Conservation (phyloP, 2,113 vertebrate species). For the Hepsetus odoe region DNA sequence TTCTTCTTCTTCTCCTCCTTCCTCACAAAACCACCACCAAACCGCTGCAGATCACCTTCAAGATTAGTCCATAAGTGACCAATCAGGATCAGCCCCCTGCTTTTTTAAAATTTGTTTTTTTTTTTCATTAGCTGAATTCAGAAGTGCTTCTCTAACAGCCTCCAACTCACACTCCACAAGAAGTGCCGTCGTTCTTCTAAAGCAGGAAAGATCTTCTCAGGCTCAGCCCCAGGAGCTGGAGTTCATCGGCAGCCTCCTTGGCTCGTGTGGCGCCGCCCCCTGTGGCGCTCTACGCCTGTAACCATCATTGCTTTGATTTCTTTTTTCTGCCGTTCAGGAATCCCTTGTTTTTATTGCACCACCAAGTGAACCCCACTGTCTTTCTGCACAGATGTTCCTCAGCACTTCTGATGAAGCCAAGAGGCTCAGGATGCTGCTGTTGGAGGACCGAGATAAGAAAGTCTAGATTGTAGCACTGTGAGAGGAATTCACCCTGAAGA, state of each 20-base stretch:
- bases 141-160: neutral
- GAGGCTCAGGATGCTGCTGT: neutral
- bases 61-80: no score
- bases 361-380: neutral
- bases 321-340: neutral
- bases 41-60: no score
- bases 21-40: no score
- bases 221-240: neutral
- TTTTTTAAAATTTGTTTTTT: no score
- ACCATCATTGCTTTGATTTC: neutral
- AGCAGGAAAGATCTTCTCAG: neutral
- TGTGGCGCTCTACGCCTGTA: neutral
- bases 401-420: neutral
- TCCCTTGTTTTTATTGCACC: neutral
- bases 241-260: neutral
- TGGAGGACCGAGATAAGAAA: neutral
- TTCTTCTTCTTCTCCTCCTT: neutral
- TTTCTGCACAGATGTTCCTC: neutral
- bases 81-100: no score
- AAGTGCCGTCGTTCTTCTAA: neutral
- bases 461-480: no score
- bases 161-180: neutral
- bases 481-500: no score
- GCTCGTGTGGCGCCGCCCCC: neutral
- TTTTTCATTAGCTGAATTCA: no score